phyloP scores from a whole-genome alignment of 2,888 invertebrate genomes.

The Minunthozetes semirufus region DNA sequence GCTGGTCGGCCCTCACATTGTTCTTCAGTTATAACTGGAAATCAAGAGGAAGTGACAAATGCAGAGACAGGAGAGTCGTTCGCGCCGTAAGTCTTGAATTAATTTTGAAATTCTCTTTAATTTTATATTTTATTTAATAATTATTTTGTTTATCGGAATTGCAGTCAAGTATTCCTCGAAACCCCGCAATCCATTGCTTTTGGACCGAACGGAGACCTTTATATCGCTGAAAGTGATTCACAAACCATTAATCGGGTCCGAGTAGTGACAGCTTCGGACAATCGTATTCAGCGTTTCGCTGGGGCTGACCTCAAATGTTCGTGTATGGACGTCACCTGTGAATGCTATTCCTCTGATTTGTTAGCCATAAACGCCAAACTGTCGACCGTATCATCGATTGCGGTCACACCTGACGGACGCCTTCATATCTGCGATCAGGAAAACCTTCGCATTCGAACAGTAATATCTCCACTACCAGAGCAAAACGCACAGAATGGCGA shows the following conservation, averaged over 20 bases:
- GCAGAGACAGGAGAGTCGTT: background rate
- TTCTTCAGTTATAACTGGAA: conserved; percentile 52
- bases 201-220: conserved; percentile 82
- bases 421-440: conserved; percentile 89
- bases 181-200: conserved; percentile 83
- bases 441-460: conserved; percentile 47
- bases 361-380: conserved; percentile 50
- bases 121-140: background rate
- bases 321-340: conserved; percentile 48
- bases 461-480: conserved; percentile 59
- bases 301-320: conserved; percentile 50
- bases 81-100: background rate
- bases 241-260: conserved; percentile 54
- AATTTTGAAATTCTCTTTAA: background rate
- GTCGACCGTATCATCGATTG: conserved; percentile 58
- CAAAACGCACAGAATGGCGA: conserved; percentile 73
- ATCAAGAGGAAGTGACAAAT: conserved; percentile 25
- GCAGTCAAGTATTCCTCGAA: conserved; percentile 56
- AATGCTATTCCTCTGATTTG: conserved; percentile 48
- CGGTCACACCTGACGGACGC: conserved; percentile 91
- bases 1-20: conserved; percentile 93
- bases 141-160: conserved; percentile 42
- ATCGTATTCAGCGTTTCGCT: conserved; percentile 49
- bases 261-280: conserved; percentile 48
- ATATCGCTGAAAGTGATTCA: conserved; percentile 86